Evolutionary conservation across 2,888 invertebrate genomes (phyloP), one percentile per base, ranked within the genome.

Genomic region (Ichneumon xanthorius): DNA sequence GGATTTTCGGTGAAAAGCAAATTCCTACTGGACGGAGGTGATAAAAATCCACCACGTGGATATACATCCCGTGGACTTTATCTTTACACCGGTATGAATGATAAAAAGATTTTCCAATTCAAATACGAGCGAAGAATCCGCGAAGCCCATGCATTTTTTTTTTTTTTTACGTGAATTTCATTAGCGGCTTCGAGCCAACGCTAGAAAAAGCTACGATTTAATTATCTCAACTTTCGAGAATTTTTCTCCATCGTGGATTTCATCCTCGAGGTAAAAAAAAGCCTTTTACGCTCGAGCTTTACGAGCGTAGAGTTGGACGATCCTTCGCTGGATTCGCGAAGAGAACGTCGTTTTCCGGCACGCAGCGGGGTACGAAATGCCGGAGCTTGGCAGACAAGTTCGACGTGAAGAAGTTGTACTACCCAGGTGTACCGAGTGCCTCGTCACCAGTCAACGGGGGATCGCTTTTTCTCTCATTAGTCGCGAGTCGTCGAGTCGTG

Each of bases 401-500:
- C 11, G 53, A 45, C 53, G 40, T 48, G 50, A 79, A 71, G 30
- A 48, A 71, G 55, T 40, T 48, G 61, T 40, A 40, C 11, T 22
- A 71, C 48, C 33, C 65, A 78, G 45, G 65, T 33, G 70, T 19
- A 19, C 48, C 53, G 68, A 72, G 50, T 65, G 58, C 80, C 72
- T 63, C 73, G 77, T 81, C 73, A 79, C 30, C 58, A 67, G 11
- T 58, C 45, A 16, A 22, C 33, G 33, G 37, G 40, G 50, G 6
- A 63, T 63, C 55, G 73, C 70, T 86, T 82, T 87, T 84, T 82
- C 67, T 70, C 76, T 75, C 87, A 75, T 86, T 84, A 73, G 82
- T 73, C 80, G 73, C 45, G 55, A 68, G 75, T 55, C 68, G 76
- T 61, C 65, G 55, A 14, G 6, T 48, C 5, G 37, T n/a, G 19